Base-by-base conservation (phyloP, 1,140 invertebrate species). In the Drosophila willistoni region DNA sequence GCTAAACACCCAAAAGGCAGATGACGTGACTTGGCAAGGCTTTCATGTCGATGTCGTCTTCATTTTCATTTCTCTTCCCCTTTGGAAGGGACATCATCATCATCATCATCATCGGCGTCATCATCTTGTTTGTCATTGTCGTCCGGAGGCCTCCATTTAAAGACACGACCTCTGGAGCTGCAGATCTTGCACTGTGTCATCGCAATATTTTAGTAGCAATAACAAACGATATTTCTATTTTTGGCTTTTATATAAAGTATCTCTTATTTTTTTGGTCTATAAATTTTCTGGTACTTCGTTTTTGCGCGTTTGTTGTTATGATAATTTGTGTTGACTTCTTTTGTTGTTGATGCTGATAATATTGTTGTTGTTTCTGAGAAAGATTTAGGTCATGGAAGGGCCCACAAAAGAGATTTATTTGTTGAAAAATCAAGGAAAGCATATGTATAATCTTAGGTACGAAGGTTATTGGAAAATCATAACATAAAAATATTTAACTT, bases 1-100 rank as follows among this genome's bases (percentile, higher is more conserved):
- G 59, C 67, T 12, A 36, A 63, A 71, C 61, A 72, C 64, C 69
- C 69, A 70, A 55, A 29, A 54, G 63, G 47, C 51, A 64, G 54
- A 69, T 79, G 75, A 86, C 79, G 67, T 89, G 84, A 87, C 80
- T 79, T 51, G 80, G 84, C 83, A 89, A 87, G 82, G 77, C 79
- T 83, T 82, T 62, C 39, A 33, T 64, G 71, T 74, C 64, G 64
- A 54, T 39, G 57, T 68, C 61, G 61, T 55, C 64, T 62, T 42
- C 44, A 51, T 51, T 51, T 51, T 51, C 17, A 22, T 51, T 19
- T 12, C 19, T 19, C 17, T 10, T 51, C 17, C 14, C 13, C 13
- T n/a, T 22, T 22, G 17, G 3, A 51, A 51, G 44, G 44, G 44
- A 51, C 44, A 51, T 51, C 44, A 19, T n/a, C n/a, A 19, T 47